Evolutionary conservation across 2,888 invertebrate genomes (phyloP), one percentile per base, ranked within the genome.

Genomic region (Macrosoma leucophasiata): DNA sequence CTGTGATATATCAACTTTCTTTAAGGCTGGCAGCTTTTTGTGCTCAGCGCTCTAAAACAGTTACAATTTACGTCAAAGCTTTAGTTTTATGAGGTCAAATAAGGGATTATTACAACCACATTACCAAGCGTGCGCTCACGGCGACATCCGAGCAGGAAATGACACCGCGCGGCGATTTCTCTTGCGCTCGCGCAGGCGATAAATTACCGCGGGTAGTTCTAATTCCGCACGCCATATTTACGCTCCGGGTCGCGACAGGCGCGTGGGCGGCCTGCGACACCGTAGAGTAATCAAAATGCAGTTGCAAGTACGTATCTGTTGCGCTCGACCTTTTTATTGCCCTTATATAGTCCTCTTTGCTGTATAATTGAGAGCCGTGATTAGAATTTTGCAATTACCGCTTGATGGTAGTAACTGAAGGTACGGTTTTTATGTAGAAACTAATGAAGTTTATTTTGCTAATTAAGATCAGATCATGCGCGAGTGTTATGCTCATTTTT

Each of bases 121-220:
- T 60, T 63, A 55, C 50, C 42, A 50, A 50, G 48, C 62, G 61
- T 62, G 60, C 64, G 62, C 58, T 54, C 58, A 43, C 58, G 48
- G 50, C 60, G 51, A 49, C 48, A 63, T 55, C 58, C 55, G 51
- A 70, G 57, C 71, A 74, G 76, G 77, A 75, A 79, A 61, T 75
- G 70, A 64, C 67, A 56, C 50, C 28, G 52, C 40, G 48, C 50
- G 34, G 24, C 60, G 55, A 57, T 56, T 57, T 55, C 53, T 52
- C 50, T 42, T 35, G 34, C 31, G 26, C 40, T 36, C 43, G 37
- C 42, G 35, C 39, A 34, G 46, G 45, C 53, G 60, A 77, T 76
- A 81, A 78, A 81, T 78, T 74, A 74, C 62, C 51, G 66, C 70
- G 70, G 73, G 72, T 73, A 77, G 77, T 65, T 77, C 75, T 72